Evolutionary conservation across 2,113 vertebrate species (phyloP), one percentile per base, ranked within the genome.

Genomic region (Gnathonemus longibarbis): DNA sequence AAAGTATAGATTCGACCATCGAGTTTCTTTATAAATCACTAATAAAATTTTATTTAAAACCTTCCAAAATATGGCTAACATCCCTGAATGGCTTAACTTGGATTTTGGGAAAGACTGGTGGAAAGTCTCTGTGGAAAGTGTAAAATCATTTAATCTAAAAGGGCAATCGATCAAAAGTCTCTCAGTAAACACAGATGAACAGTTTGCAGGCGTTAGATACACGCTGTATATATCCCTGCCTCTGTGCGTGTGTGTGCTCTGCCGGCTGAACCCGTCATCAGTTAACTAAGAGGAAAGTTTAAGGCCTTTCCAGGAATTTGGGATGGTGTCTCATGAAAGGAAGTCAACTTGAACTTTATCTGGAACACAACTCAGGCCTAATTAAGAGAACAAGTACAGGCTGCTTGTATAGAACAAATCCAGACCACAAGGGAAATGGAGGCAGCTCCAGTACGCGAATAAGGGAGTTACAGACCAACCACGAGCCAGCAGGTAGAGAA

Each of bases 401-500:
- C 49, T 62, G 87, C 35, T 62, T 13, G 27, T 19, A 35, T 6
- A 39, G 53, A 56, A 52, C 46, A 87, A 53, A 87, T 87, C 11
- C 49, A 56, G 42, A 84, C 39, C 45, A 84, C 21, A 15, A 84
- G 42, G 42, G 83, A 84, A 46, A 10, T 11, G 39, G 35, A 48
- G 45, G 19, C 39, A 5, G 21, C 1, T 11, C 45, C 17, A 24
- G 21, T 2, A 42, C 0, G 21, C 6, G 21, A 84, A 21, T 24
- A 10, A 48, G 42, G 42, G 31, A 42, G 2, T 39, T 39, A 80
- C 62, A 89, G 31, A n/a, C 15, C 49, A 17, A 24, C 46, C 66
- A 89, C 6, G 19, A 53, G 35, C 9, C 3, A 13, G 15, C 53
- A 2, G 24, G 66, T 91, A 92, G 94, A 95, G 95, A 97, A 98